These are phyloP conservation scores for Ondatra zibethicus DNA, from an alignment of 2,113 vertebrate species.

Conservation along the genomic window DNA sequence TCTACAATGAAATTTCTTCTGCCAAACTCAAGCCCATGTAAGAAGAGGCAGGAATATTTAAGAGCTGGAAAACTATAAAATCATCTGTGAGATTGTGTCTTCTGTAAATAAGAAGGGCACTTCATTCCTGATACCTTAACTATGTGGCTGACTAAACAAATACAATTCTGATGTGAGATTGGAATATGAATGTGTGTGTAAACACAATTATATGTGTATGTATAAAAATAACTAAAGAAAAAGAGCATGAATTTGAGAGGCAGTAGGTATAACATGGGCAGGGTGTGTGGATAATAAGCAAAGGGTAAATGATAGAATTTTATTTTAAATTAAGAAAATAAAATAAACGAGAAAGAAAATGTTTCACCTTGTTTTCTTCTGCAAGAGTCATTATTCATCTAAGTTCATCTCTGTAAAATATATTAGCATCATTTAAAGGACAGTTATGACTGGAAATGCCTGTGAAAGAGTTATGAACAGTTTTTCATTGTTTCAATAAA, in stretches of 20 bases:
- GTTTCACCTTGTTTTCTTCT: neutral
- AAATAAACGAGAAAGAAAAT: neutral
- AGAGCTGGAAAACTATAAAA: neutral
- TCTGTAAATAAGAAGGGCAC: neutral
- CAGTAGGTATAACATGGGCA: neutral
- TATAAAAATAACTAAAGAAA: neutral
- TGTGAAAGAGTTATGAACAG: neutral
- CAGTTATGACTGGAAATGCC: neutral
- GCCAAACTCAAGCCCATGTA: no score
- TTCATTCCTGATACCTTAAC: neutral
- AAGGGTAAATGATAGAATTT: neutral
- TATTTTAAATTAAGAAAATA: neutral
- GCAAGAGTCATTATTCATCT: neutral
- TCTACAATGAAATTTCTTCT: neutral
- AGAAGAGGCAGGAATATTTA: neutral
- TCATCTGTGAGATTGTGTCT: neutral
- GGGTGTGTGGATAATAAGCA: accelerated
- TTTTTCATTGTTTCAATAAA: neutral
- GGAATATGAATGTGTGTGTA: neutral
- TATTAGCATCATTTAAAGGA: neutral
- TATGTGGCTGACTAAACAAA: neutral
- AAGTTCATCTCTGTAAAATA: neutral
- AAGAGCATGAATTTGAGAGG: neutral
- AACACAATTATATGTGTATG: neutral
- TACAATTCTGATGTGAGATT: neutral